Evolutionary conservation across 2,888 invertebrate genomes (phyloP).

Genomic region (Cancer borealis): DNA sequence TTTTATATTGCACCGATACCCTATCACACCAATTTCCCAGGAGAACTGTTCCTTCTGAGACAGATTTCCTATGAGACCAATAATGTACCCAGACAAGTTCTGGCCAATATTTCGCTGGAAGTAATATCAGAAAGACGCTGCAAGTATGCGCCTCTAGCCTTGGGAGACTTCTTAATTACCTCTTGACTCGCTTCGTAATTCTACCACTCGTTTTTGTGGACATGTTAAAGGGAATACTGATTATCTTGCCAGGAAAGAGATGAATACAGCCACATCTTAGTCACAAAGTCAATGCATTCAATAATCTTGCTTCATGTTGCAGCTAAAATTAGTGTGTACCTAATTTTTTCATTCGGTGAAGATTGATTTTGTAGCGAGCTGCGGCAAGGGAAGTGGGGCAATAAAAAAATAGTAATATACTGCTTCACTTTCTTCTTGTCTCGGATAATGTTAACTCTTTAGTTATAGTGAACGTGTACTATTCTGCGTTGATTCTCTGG

Average conservation of each 20-base stretch:
- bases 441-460: background rate
- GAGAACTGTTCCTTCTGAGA: conserved; percentile 18
- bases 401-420: background rate
- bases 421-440: background rate
- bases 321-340: background rate
- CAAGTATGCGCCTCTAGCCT: background rate
- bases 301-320: background rate
- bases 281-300: background rate
- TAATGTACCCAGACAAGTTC: conserved; percentile 32
- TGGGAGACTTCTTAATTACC: background rate
- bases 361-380: background rate
- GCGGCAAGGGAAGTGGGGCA: background rate
- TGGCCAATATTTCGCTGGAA: conserved; percentile 7
- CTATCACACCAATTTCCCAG: conserved; percentile 17
- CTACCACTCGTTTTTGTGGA: background rate
- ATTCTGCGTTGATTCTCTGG: background rate
- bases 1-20: conserved; percentile 41
- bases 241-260: background rate
- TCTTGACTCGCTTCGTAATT: background rate
- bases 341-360: background rate
- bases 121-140: conserved; percentile 18
- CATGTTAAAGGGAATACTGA: background rate
- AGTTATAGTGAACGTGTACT: background rate
- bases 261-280: background rate
- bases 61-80: conserved; percentile 41